Evolutionary conservation across 2,113 vertebrate species (phyloP), one percentile per base, ranked within the genome.

Genomic region (Cheilinus undulatus): DNA sequence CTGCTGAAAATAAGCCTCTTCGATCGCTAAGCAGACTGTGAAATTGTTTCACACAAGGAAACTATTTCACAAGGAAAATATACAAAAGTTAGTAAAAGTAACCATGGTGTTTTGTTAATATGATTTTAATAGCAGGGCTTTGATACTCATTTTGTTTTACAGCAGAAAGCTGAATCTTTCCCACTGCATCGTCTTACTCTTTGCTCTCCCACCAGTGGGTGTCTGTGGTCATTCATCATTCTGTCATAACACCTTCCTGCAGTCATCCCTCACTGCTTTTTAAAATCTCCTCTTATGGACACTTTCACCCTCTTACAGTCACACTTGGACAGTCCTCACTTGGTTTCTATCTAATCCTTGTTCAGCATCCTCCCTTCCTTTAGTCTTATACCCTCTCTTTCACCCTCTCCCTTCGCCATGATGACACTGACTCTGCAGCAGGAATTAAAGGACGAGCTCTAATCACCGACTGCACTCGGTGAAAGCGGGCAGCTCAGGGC

Each of bases 381-480:
- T 24, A 14, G n/a, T n/a, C 12, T 24, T 13, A 3, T 36, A 7
- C 19, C 23, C 30, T 7, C 19, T 50, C 24, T 49, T 30, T 36
- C 53, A 4, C 38, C 10, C 9, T 46, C n/a, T 2, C 24, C 48
- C 13, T 46, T 64, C 10, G 32, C 2, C 64, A 20, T 3, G 14
- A 71, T 57, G 43, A 62, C 73, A 48, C 30, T 9, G 65, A 62
- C 60, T 76, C 36, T 17, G 34, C 45, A 40, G 57, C 73, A 62
- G 32, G 59, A 80, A 67, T 69, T 9, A 28, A 65, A 72, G 7
- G 57, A 58, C 17, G 34, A n/a, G 66, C 73, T 78, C 52, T 66
- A 76, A 82, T 80, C 45, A n/a, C 54, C 15, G 8, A 3, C 54
- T 11, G 22, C 56, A 34, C 50, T 80, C 62, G 74, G 56, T 74